Conservation (phyloP, 2,888 invertebrate genomes). For the Zeuzera pyrina region DNA sequence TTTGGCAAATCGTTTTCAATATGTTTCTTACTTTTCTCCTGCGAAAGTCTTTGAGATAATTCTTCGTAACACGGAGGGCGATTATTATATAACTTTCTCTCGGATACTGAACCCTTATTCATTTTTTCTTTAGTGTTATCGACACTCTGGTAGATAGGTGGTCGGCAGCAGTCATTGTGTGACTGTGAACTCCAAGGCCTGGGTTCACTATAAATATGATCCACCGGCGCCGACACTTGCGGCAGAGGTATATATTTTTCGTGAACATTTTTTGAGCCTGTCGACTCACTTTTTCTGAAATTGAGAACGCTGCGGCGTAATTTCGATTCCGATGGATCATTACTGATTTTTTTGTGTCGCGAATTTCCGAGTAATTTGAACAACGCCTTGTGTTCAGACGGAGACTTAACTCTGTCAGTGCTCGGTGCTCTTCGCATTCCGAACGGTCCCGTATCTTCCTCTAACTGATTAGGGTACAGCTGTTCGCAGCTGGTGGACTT, state of each 20-base stretch:
- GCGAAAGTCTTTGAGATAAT: slow-evolving; percentile 52
- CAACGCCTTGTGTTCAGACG: slow-evolving; percentile 51
- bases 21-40: slow-evolving; percentile 62
- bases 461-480: slow-evolving; percentile 50
- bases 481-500: slow-evolving; percentile 68
- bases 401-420: slow-evolving; percentile 57
- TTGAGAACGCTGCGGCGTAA: slow-evolving; percentile 55
- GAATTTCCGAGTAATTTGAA: slow-evolving; percentile 61
- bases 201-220: slow-evolving; percentile 60
- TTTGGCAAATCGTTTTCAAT: slow-evolving; percentile 50
- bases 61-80: slow-evolving; percentile 66
- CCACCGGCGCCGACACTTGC: slow-evolving; percentile 41
- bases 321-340: slow-evolving; percentile 49
- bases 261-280: slow-evolving; percentile 48
- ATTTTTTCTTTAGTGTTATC: slow-evolving; percentile 53
- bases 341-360: slow-evolving; percentile 47
- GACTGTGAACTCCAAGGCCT: slow-evolving; percentile 49
- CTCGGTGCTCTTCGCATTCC: slow-evolving; percentile 64
- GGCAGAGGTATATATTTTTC: slow-evolving; percentile 64
- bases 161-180: slow-evolving; percentile 55
- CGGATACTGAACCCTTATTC: slow-evolving; percentile 32
- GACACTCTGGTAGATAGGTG: slow-evolving; percentile 60
- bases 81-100: slow-evolving; percentile 51
- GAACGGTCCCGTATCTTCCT: slow-evolving; percentile 47
- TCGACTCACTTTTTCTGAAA: slow-evolving; percentile 49